Evolutionary conservation across 1,140 invertebrate species (phyloP), one percentile per base, ranked within the genome.

Genomic region (Aphelenchoides besseyi): DNA sequence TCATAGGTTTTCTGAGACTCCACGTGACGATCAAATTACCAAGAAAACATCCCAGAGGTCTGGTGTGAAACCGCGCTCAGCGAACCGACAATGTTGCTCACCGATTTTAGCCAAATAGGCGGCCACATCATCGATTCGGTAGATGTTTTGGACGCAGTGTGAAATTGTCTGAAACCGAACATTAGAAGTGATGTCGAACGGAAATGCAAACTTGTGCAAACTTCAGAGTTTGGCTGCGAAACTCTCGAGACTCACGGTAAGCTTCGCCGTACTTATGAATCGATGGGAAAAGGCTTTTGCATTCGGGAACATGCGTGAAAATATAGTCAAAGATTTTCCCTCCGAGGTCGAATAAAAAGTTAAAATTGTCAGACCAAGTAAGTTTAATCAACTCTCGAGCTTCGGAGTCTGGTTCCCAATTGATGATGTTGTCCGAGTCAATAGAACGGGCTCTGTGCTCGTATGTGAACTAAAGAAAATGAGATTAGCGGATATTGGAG

Each of bases 361-460:
- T 76, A 41, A 78, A 79, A 28, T 78, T 76, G 32, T 78, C 77
- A 30, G 74, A 74, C 77, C 77, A 78, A 1, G 77, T 78, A 2
- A 55, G 64, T 53, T 75, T 75, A 3, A 78, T 53, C 3, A 78
- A 69, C 35, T 79, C 76, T 66, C 73, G 71, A 35, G 74, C 74
- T 23, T 71, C 37, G 1, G 69, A 69, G 53, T 78, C 70, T 16
- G 76, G 76, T 61, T 77, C 74, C 76, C 76, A 77, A 1, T 2
- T 33, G 2, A 67, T 26, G 32, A 67, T 67, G 12, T 48, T 48
- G 12, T 48, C 41, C 41, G 41, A 48, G 41, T 48, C 41, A 23
- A 48, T 48, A 23, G 41, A 48, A 23, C 41, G 41, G 23, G 41
- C 23, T 12, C 41, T 12, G 41, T 48, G 41, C 41, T 48, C 41